These are phyloP conservation scores for Malurus cyaneus DNA, from an alignment of 2,113 vertebrate genomes.

Conservation along the genomic window DNA sequence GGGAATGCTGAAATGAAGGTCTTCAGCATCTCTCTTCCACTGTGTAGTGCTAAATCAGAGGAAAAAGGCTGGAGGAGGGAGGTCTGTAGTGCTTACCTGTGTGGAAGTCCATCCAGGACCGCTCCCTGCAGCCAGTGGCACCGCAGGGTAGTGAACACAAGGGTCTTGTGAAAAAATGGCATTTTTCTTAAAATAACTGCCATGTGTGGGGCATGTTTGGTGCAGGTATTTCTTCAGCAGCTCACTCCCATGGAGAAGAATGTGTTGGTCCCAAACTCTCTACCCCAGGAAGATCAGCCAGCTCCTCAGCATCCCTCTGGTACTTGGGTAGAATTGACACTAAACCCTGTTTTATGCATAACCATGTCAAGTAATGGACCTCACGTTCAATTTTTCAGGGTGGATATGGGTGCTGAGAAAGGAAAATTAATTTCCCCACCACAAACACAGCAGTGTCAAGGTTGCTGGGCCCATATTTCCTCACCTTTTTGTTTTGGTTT, in stretches of 20 bases:
- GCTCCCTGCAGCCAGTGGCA: rapidly evolving
- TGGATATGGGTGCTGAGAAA: not conserved
- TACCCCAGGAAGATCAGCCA: rapidly evolving
- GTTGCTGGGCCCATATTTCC: not conserved
- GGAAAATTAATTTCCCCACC: not conserved
- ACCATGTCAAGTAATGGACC: not conserved
- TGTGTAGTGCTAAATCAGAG: not conserved
- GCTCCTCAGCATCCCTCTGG: not conserved
- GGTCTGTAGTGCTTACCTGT: not conserved
- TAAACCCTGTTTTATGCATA: not conserved
- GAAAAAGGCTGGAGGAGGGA: not conserved
- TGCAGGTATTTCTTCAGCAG: not conserved
- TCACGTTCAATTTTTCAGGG: not conserved
- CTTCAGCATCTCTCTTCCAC: not conserved
- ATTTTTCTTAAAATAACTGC: not conserved
- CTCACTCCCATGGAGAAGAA: rapidly evolving
- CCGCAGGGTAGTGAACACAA: rapidly evolving
- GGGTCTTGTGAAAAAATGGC: not conserved
- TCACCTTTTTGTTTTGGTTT: not conserved
- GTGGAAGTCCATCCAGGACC: rapidly evolving
- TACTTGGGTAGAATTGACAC: not conserved
- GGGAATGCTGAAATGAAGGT: not conserved
- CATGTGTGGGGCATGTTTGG: rapidly evolving
- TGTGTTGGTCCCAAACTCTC: not conserved
- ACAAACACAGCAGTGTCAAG: not conserved